A percentile compares a stretch with the other conserved stretches of the same genome.
These are phyloP conservation scores for Pholis gunnellus DNA, from an alignment of 2,113 vertebrate genomes.

Conservation along the genomic window DNA sequence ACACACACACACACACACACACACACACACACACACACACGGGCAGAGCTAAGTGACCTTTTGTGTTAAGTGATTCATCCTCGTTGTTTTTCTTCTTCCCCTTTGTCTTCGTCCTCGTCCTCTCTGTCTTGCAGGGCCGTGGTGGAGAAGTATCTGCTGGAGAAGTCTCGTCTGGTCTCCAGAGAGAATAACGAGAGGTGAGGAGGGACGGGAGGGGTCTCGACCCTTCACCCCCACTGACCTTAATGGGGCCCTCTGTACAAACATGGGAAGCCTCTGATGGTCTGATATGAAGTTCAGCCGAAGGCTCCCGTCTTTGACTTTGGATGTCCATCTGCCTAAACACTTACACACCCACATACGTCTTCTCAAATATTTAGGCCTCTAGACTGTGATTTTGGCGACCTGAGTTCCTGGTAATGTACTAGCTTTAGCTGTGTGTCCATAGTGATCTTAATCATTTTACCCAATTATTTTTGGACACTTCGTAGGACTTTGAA, in stretches of 20 bases:
- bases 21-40: slow-evolving; percentile 2
- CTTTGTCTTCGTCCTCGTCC: neutral
- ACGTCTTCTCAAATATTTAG: neutral
- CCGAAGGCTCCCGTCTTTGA: slow-evolving; percentile 11
- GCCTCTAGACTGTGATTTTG: neutral
- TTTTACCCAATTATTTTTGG: neutral
- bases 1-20: slow-evolving; percentile 9
- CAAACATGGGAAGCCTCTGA: slow-evolving; percentile 48
- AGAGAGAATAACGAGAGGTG: slow-evolving; percentile 98
- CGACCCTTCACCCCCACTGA: slow-evolving; percentile 40
- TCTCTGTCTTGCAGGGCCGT: slow-evolving; percentile 86
- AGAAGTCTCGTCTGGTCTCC: slow-evolving; percentile 97
- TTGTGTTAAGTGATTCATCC: slow-evolving; percentile 57
- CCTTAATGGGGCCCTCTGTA: slow-evolving; percentile 37
- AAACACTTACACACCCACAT: neutral
- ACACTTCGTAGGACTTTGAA: neutral
- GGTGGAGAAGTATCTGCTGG: slow-evolving; percentile 98
- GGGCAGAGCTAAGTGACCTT: slow-evolving; percentile 43
- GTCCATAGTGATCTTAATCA: neutral
- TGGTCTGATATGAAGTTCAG: slow-evolving; percentile 44
- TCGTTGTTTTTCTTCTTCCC: slow-evolving; percentile 38
- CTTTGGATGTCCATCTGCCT: slow-evolving; percentile 19
- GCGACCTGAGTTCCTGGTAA: neutral
- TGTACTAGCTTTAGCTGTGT: neutral
- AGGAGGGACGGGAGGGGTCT: slow-evolving; percentile 18